Evolutionary conservation across 2,888 invertebrate genomes (phyloP).

Genomic region (Stenichneumon culpator): DNA sequence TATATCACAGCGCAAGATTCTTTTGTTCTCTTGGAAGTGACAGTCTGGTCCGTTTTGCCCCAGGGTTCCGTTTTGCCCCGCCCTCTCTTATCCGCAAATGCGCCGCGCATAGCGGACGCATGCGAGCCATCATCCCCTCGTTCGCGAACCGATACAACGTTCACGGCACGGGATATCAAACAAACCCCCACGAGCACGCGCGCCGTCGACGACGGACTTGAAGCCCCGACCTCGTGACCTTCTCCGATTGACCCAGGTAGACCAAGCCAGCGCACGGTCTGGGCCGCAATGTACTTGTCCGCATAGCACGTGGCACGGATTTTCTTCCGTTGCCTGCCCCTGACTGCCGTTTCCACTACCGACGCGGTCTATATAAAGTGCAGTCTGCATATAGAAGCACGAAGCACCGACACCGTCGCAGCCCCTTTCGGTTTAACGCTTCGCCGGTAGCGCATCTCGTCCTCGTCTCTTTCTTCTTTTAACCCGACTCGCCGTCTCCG

Average conservation of each 20-base stretch:
- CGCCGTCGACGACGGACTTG: slow-evolving; percentile 50
- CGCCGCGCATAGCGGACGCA: not conserved
- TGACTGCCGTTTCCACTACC: slow-evolving; percentile 13
- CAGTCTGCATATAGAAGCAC: slow-evolving; percentile 75
- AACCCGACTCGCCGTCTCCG: not conserved
- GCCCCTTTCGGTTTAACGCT: slow-evolving; percentile 32
- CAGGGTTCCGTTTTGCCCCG: not conserved
- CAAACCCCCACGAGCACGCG: slow-evolving; percentile 38
- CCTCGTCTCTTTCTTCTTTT: slow-evolving; percentile 12
- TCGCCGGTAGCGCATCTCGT: slow-evolving; percentile 31
- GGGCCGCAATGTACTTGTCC: slow-evolving; percentile 40
- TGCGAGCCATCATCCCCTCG: not conserved
- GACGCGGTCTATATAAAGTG: slow-evolving; percentile 76
- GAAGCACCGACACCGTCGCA: slow-evolving; percentile 57
- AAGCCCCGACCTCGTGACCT: slow-evolving; percentile 79
- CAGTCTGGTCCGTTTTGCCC: not conserved
- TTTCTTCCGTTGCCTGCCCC: slow-evolving; percentile 32
- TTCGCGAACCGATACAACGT: not conserved
- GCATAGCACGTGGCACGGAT: slow-evolving; percentile 59
- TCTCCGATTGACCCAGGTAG: slow-evolving; percentile 78
- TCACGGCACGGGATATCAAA: slow-evolving; percentile 34
- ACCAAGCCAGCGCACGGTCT: slow-evolving; percentile 55
- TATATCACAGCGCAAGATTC: no score
- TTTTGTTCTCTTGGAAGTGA: not conserved
- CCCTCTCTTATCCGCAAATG: no score